These are phyloP conservation scores for Excalfactoria chinensis DNA, from an alignment of 2,113 vertebrate genomes.

Conservation along the genomic window DNA sequence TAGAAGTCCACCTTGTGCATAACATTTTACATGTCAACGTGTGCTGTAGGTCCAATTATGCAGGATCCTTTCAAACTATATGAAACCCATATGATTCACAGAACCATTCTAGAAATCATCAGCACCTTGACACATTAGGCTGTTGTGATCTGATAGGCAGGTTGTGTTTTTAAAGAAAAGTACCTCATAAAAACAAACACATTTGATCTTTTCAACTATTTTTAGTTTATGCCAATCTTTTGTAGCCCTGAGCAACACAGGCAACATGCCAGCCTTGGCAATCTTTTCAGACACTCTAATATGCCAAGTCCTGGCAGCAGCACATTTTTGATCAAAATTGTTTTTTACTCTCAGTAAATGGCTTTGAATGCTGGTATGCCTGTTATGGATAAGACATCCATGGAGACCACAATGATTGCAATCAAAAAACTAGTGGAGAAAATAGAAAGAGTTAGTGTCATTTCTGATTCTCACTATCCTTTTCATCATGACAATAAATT, in stretches of 20 bases:
- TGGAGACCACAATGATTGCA: slow-evolving; percentile 49
- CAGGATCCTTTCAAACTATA: not conserved
- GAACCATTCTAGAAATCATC: not conserved
- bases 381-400: slow-evolving; percentile 22
- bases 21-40: not conserved
- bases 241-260: slow-evolving; percentile 48
- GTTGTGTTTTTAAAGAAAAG: slow-evolving; percentile 4
- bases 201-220: slow-evolving; percentile 67
- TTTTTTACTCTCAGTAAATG: slow-evolving; percentile 70
- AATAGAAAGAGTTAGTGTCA: slow-evolving; percentile 47
- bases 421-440: slow-evolving; percentile 26
- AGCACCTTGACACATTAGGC: not conserved
- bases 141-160: not conserved
- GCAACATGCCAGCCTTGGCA: slow-evolving; percentile 72
- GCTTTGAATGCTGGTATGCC: slow-evolving; percentile 35
- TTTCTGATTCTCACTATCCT: slow-evolving; percentile 17
- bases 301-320: slow-evolving; percentile 67
- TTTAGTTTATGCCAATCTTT: slow-evolving; percentile 69
- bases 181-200: not conserved
- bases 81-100: not conserved
- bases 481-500: slow-evolving; percentile 53
- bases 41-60: not conserved
- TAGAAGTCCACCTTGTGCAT: not conserved
- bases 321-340: slow-evolving; percentile 68
- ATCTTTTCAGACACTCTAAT: slow-evolving; percentile 68